These are phyloP conservation scores for Microchrysa polita DNA, from an alignment of 2,888 invertebrate species.

Conservation along the genomic window DNA sequence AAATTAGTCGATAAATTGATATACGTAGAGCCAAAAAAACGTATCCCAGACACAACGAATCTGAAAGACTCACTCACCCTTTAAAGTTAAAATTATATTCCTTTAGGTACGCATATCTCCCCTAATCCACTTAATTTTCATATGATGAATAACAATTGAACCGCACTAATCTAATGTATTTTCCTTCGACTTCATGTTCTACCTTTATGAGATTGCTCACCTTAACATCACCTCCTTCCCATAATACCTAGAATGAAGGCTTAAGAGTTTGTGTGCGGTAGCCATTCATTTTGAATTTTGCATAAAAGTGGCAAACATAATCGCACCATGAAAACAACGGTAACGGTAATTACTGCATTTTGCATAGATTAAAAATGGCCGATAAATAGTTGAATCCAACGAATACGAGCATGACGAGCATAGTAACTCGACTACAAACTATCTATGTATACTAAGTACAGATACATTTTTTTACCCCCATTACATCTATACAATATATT, in stretches of 20 bases:
- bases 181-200: conserved; percentile 9
- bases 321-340: conserved; percentile 43
- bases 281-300: conserved; percentile 28
- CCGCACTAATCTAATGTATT: background rate
- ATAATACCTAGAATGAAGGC: no score
- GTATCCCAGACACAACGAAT: no score
- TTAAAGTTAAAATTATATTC: no score
- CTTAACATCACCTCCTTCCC: background rate
- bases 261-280: background rate
- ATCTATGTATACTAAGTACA: no score
- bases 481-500: background rate
- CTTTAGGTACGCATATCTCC: no score
- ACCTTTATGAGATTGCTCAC: conserved; percentile 10
- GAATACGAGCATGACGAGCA: no score
- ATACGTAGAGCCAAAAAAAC: no score
- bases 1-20: no score
- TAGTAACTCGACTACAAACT: no score
- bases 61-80: no score
- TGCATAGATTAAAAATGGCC: conserved; percentile 43
- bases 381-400: conserved; percentile 7
- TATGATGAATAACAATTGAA: conserved; percentile 8
- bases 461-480: no score
- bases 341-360: conserved; percentile 44
- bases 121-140: background rate
- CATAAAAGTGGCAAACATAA: conserved; percentile 41